Percentiles rank a stretch among this genome's conserved stretches.
Conservation (phyloP, 2,888 invertebrate species). For the Cybosia mesomella region DNA sequence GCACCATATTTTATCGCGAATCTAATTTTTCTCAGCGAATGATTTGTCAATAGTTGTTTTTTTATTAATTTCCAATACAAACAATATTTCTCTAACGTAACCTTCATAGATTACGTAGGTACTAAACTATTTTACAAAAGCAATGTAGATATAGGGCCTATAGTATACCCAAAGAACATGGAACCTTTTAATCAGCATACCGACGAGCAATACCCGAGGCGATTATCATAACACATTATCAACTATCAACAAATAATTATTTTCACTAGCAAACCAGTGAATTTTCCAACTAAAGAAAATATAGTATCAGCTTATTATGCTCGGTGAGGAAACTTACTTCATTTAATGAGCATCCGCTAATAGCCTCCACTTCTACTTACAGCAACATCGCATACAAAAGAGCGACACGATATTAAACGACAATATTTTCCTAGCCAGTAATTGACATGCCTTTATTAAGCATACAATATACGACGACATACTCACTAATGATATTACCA, state of each 20-base stretch:
- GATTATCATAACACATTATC: background rate
- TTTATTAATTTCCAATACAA: background rate
- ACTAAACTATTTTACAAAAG: no score
- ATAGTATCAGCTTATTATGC: slow-evolving; percentile 11
- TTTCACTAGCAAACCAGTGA: slow-evolving; percentile 26
- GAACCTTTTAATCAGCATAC: no score
- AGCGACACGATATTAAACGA: slow-evolving; percentile 63
- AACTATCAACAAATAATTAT: slow-evolving; percentile 12
- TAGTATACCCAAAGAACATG: background rate
- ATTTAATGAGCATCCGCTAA: slow-evolving; percentile 30
- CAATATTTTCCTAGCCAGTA: slow-evolving; percentile 77
- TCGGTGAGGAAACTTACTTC: slow-evolving; percentile 19
- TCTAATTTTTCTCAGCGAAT: no score
- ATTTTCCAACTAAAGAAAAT: slow-evolving; percentile 27
- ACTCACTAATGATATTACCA: slow-evolving; percentile 71
- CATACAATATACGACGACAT: slow-evolving; percentile 66
- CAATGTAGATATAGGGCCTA: background rate
- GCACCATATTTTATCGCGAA: no score
- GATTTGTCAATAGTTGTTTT: no score
- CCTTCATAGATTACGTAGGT: no score
- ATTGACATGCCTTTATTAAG: slow-evolving; percentile 78
- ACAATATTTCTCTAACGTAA: background rate
- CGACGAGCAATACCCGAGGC: no score
- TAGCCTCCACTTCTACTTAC: slow-evolving; percentile 13
- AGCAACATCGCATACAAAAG: slow-evolving; percentile 17